A percentile compares a stretch with the other conserved stretches of the same genome.
phyloP scores from a whole-genome alignment of 1,140 invertebrate genomes.

The Sycophaga agraensis region DNA sequence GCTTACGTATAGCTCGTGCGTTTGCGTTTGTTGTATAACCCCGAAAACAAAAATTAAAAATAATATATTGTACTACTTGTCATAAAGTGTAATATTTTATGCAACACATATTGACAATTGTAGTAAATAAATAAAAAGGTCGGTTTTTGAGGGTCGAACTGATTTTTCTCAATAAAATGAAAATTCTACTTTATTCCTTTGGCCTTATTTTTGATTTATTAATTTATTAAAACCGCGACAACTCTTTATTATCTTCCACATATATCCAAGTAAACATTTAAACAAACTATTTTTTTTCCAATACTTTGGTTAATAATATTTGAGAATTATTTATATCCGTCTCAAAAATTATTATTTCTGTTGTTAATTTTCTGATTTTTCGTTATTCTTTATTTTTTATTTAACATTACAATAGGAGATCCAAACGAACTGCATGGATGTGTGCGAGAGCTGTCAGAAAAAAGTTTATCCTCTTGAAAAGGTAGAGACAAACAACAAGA shows the following conservation, averaged over 20 bases:
- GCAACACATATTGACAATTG: constrained; percentile 16
- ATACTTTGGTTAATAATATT: too few relatives aligned
- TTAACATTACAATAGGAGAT: constrained; percentile 50
- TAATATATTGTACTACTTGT: constrained; percentile 13
- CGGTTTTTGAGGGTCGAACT: constrained; percentile 35
- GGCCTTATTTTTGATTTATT: constrained; percentile 12
- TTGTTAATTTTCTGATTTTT: neutral
- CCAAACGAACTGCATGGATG: constrained; percentile 62
- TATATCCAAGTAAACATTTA: too few relatives aligned
- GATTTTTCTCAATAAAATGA: constrained; percentile 27
- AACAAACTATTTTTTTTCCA: neutral
- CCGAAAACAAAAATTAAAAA: constrained; percentile 5
- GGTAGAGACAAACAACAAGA: constrained; percentile 73
- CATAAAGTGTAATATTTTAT: constrained; percentile 36
- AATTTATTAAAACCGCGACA: neutral
- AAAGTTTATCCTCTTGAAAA: constrained; percentile 81
- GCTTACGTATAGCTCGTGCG: constrained; percentile 24
- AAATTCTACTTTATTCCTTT: constrained; percentile 22
- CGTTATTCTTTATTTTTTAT: constrained; percentile 18
- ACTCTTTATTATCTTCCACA: too few relatives aligned
- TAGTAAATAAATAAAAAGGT: constrained; percentile 9
- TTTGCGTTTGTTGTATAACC: constrained; percentile 34
- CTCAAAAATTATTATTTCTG: neutral
- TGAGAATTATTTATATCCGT: too few relatives aligned
- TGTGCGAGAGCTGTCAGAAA: constrained; percentile 72